Evolutionary conservation across 2,113 vertebrate species (phyloP).

Genomic region (Myanophis thanlyinensis): DNA sequence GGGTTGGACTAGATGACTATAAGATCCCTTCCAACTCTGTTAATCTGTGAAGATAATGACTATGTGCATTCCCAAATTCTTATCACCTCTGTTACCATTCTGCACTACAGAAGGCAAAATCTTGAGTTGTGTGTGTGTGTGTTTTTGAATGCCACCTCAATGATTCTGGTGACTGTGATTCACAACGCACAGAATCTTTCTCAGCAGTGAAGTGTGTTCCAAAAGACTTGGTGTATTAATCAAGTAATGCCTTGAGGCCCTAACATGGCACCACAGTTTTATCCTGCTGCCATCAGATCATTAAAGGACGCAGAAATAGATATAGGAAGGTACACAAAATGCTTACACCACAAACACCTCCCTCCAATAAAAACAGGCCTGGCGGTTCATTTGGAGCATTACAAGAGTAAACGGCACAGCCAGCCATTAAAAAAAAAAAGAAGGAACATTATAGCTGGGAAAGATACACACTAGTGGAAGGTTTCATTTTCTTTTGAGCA

Average conservation of each 20-base stretch:
- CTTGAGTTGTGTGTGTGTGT: background rate
- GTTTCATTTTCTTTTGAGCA: background rate
- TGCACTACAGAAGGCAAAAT: background rate
- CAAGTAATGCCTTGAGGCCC: conserved; percentile 4
- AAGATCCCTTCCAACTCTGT: no score
- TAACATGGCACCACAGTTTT: background rate
- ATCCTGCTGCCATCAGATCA: background rate
- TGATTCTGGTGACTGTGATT: conserved; percentile 17
- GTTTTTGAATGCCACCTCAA: background rate
- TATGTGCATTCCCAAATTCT: background rate
- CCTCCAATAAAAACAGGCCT: background rate
- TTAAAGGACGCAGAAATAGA: background rate
- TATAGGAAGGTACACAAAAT: background rate
- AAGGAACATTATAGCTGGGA: background rate
- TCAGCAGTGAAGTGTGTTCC: conserved; percentile 27
- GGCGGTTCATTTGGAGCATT: background rate
- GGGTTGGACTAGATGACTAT: no score
- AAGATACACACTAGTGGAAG: background rate
- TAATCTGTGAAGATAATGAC: background rate
- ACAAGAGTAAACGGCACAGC: background rate
- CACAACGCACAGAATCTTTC: background rate
- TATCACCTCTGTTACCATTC: background rate
- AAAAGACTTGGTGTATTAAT: conserved; percentile 47
- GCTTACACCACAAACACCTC: background rate
- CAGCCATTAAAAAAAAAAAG: background rate